Base-by-base conservation (phyloP, 2,888 invertebrate genomes). In the Cetonia aurata region DNA sequence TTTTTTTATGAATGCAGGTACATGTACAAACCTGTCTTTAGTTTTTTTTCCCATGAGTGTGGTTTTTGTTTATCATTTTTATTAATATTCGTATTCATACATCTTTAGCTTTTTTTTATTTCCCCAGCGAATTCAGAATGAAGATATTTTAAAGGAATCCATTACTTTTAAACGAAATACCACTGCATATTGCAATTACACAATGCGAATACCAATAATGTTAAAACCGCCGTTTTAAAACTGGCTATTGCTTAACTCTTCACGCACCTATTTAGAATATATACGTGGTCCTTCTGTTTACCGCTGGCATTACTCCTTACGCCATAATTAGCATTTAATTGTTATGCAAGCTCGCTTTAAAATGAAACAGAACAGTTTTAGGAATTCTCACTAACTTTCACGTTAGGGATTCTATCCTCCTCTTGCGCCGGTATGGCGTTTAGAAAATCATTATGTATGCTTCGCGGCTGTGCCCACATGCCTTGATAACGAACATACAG, bases 251-350 rank as follows among this genome's bases (percentile, higher is more conserved):
- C 19, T 44, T 59, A 25, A 59, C 46, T 60, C 60, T 37, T 37
- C 8, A 37, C 37, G 37, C 8, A 8, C 10, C 37, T 37, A 37
- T 8, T 37, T 37, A 37, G 25, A 52, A 52, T 52, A 52, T 25
- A 25, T 60, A 60, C 60, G 60, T 46, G 60, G 44, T 46, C 46
- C 60, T 46, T 31, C 19, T 60, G 46, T 60, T 60, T 60, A 60
- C 46, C 46, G 31, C 60, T 31, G 17, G 46, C 46, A 60, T 60
- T 60, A 46, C 25, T 46, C 8, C 37, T 60, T 60, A 46, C 25
- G 19, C 37, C 37, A 60, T 60, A 60, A 60, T 60, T 60, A 60
- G 46, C 60, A 60, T 60, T 60, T 60, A 60, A 60, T 60, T 60
- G 60, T 60, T 60, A 60, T 60, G 60, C 60, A 60, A 60, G 46